Evolutionary conservation across 2,113 vertebrate genomes (phyloP).

Genomic region (Anarhynchus alexandrinus): DNA sequence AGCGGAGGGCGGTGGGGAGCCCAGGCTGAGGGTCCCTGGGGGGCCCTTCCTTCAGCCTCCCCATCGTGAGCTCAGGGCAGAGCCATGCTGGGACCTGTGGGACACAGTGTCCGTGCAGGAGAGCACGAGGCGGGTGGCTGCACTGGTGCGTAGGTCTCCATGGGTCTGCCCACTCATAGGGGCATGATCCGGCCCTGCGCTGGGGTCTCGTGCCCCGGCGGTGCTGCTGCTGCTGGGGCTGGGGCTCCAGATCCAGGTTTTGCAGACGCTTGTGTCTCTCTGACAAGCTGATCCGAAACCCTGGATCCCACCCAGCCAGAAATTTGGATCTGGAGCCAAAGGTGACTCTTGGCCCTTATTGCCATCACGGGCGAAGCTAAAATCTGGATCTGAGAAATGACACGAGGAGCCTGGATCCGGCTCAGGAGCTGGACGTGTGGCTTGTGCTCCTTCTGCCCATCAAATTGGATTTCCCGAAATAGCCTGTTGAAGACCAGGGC

Average conservation of each 20-base stretch:
- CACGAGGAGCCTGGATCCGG: not conserved
- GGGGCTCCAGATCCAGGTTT: constrained; percentile 57
- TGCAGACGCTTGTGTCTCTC: not conserved
- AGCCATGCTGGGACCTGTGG: rapidly evolving
- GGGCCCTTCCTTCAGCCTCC: not conserved
- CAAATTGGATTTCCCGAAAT: constrained; percentile 37
- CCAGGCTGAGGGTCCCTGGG: not conserved
- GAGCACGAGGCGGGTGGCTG: not conserved
- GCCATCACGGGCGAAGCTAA: not conserved
- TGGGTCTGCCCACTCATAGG: rapidly evolving
- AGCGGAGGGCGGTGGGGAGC: rapidly evolving
- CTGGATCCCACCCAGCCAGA: constrained; percentile 42
- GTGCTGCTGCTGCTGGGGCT: not conserved
- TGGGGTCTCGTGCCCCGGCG: not conserved
- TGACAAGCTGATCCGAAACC: not conserved
- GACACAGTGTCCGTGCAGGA: not conserved
- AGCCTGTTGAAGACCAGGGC: constrained; percentile 37
- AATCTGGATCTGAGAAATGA: not conserved
- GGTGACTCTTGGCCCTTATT: constrained; percentile 51
- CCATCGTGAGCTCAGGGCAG: rapidly evolving
- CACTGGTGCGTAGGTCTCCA: not conserved
- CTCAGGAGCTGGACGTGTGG: not conserved
- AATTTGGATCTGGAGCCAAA: constrained; percentile 60
- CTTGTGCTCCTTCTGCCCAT: constrained; percentile 21
- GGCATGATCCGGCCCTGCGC: not conserved